Evolutionary conservation across 2,113 vertebrate genomes (phyloP).

Genomic region (Morphnarchus princeps): DNA sequence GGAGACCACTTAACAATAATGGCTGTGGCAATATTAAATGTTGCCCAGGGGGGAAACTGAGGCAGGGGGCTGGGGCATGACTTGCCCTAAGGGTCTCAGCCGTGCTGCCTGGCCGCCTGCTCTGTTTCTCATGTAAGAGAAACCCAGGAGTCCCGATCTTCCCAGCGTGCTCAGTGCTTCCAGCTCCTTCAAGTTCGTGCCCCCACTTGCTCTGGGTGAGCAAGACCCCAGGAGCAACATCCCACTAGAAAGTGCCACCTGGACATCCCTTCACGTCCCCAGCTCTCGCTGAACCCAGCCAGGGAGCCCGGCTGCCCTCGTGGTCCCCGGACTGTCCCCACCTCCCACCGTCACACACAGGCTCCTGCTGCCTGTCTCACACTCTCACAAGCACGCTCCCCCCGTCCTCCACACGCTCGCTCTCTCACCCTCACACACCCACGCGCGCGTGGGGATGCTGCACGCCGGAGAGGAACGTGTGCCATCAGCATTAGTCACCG

Average conservation of each 20-base stretch:
- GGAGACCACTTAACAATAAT: background rate
- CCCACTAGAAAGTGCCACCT: background rate
- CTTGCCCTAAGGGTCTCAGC: background rate
- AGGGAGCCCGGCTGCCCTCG: accelerated
- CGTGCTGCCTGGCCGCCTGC: background rate
- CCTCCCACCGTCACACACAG: accelerated
- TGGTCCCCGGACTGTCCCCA: background rate
- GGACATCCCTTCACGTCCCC: accelerated
- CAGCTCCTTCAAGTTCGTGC: background rate
- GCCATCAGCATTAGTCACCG: conserved; percentile 67
- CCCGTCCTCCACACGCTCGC: background rate
- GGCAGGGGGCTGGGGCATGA: background rate
- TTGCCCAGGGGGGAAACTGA: background rate
- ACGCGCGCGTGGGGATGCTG: background rate
- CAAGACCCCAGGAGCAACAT: accelerated
- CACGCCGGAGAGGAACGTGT: conserved; percentile 5
- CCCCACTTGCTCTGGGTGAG: accelerated
- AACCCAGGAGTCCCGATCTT: background rate
- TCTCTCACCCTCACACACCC: conserved; percentile 16
- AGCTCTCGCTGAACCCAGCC: background rate
- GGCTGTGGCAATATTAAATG: background rate
- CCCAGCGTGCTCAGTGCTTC: background rate
- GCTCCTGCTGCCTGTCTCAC: background rate
- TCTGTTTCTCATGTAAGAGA: background rate
- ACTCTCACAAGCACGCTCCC: background rate